Evolutionary conservation across 2,113 vertebrate genomes (phyloP).

Genomic region (Urocitellus parryii): DNA sequence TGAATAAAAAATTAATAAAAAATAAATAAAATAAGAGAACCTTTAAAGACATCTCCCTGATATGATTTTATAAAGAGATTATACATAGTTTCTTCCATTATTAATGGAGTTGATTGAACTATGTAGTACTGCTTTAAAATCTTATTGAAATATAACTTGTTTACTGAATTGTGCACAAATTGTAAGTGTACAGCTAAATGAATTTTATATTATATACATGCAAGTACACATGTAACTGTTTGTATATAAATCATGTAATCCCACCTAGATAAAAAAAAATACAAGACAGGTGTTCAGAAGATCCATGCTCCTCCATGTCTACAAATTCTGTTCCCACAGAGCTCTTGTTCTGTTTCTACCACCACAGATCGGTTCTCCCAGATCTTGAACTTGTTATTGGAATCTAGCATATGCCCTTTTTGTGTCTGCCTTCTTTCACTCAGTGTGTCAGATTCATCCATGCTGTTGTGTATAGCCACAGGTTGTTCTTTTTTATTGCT

Average conservation of each 20-base stretch:
- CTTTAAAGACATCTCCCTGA: too few relatives aligned
- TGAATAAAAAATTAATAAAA: too few relatives aligned
- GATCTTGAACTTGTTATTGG: neutral
- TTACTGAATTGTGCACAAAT: neutral
- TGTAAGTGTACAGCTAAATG: neutral
- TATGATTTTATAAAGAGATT: too few relatives aligned
- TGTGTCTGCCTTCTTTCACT: neutral
- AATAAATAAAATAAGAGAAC: neutral
- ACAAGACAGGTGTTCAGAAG: neutral
- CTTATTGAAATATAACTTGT: neutral
- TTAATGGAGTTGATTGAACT: neutral
- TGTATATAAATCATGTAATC: neutral
- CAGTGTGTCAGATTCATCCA: neutral
- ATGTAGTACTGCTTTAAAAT: neutral
- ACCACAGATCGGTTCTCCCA: neutral
- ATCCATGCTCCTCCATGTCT: neutral
- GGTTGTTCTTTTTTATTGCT: neutral
- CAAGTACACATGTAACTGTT: neutral
- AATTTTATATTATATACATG: neutral
- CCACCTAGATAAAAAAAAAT: conserved; percentile 2
- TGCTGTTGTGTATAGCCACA: neutral
- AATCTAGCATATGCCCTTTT: neutral
- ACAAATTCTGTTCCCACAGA: neutral
- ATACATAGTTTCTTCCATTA: neutral
- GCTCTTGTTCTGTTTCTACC: neutral